Base-by-base conservation (phyloP, 1,140 invertebrate genomes). In the Anthonomus grandis region DNA sequence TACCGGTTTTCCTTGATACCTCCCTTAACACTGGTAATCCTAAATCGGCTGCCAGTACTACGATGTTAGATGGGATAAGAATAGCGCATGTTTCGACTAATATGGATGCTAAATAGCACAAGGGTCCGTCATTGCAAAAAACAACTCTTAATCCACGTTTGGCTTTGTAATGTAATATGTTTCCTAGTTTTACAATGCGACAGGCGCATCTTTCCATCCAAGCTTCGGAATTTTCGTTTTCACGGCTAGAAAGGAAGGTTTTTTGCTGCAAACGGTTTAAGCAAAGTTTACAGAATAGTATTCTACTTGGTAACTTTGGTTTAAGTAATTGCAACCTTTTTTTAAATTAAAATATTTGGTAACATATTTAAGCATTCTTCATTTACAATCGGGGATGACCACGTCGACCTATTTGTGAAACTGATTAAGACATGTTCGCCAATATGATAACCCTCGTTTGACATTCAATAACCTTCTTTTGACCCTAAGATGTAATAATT, bases 41-140 rank as follows among this genome's bases (percentile, higher is more conserved):
- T 44, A 75, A 51, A 64, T 81, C 75, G 17, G 75, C 73, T 22
- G 78, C 77, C 19, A 75, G 72, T 3, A 75, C 76, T 1, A 78
- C 74, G 25, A 80, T 76, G 55, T 79, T 76, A 6, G 64, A 64
- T 53, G 71, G 68, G 23, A 65, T 64, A 22, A 78, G 65, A 55
- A 65, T 64, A 2, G 68, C 73, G 38, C 74, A 55, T n/a, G 37
- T 45, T 55, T 76, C 65, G 23, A 69, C 63, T n/a, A 81, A 52
- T 23, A 76, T 60, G 12, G 75, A 75, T 9, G 76, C 78, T 63
- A 77, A 76, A 47, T 76, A 78, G 64, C 77, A 79, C 23, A 72
- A 68, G 34, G 77, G 76, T 34, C 77, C 78, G 22, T 75, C 51
- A 59, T 76, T 76, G 17, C 74, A 73, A 44, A 79, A 60, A 12